Evolutionary conservation across 2,888 invertebrate species (phyloP).

Genomic region (Hesperia comma): DNA sequence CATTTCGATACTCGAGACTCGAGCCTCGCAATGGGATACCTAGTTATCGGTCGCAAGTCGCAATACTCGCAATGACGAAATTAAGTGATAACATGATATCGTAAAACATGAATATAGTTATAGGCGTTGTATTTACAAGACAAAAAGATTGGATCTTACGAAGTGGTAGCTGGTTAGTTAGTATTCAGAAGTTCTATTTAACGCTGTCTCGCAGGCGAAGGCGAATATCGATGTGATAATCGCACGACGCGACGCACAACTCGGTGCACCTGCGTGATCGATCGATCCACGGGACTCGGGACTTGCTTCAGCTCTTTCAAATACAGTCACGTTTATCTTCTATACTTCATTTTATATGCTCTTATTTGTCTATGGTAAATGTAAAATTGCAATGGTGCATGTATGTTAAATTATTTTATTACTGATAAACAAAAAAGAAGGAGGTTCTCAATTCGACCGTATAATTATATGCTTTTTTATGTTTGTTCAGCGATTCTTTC

Average conservation of each 20-base stretch:
- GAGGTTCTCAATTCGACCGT: too few species aligned
- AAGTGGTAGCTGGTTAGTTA: slow-evolving; percentile 27
- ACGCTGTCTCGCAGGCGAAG: slow-evolving; percentile 29
- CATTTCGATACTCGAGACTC: neutral
- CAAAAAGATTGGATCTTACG: slow-evolving; percentile 31
- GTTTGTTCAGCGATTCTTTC: too few species aligned
- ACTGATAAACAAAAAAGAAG: too few species aligned
- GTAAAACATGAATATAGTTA: slow-evolving; percentile 20
- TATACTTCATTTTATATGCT: neutral
- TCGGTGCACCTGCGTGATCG: slow-evolving; percentile 37
- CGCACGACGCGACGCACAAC: slow-evolving; percentile 18
- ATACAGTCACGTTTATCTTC: slow-evolving; percentile 31
- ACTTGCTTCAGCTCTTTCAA: slow-evolving; percentile 26
- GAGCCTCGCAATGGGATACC: neutral
- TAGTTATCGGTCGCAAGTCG: neutral
- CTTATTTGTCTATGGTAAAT: neutral
- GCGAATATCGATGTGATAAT: slow-evolving; percentile 36
- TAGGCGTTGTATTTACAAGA: slow-evolving; percentile 29
- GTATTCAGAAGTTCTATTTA: slow-evolving; percentile 35
- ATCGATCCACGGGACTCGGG: slow-evolving; percentile 24
- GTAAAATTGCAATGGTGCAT: neutral
- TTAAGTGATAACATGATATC: slow-evolving; percentile 12
- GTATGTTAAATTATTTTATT: too few species aligned
- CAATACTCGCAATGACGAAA: slow-evolving; percentile 10
- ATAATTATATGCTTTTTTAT: too few species aligned